Percentiles rank a stretch among this genome's conserved stretches.
Evolutionary conservation across 2,888 invertebrate species (phyloP).

Genomic region (Apotomis capreana): DNA sequence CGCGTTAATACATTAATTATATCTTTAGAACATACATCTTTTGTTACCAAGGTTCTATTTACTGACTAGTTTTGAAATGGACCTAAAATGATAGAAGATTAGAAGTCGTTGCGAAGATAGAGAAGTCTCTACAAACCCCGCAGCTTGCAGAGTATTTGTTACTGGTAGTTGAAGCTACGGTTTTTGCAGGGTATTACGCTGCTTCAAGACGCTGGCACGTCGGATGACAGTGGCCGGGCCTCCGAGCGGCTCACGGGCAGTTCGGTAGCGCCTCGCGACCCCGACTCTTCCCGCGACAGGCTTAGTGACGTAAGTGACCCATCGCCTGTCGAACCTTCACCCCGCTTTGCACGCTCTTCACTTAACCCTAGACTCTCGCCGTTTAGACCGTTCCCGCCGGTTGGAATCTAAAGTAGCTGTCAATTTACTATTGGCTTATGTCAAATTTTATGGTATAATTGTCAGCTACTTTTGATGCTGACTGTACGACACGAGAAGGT

Average conservation of each 20-base stretch:
- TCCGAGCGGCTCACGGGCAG: constrained; percentile 91
- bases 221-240: constrained; percentile 92
- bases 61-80: not conserved
- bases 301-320: constrained; percentile 91
- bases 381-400: not conserved
- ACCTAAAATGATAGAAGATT: not conserved
- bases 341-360: constrained; percentile 26
- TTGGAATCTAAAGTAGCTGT: no score
- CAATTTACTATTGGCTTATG: no score
- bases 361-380: constrained; percentile 13
- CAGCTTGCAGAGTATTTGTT: constrained; percentile 8
- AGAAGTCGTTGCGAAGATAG: not conserved
- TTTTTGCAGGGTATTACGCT: constrained; percentile 87
- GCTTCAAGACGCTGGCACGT: constrained; percentile 91
- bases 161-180: constrained; percentile 39
- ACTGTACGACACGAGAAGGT: not conserved
- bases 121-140: not conserved
- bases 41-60: not conserved
- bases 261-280: constrained; percentile 89
- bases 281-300: constrained; percentile 92
- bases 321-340: constrained; percentile 41
- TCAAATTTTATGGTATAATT: no score
- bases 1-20: not conserved
- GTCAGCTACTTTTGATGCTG: no score
- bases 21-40: not conserved